Conservation (phyloP, 23 tunicate genomes). For the Corella eumyota region DNA sequence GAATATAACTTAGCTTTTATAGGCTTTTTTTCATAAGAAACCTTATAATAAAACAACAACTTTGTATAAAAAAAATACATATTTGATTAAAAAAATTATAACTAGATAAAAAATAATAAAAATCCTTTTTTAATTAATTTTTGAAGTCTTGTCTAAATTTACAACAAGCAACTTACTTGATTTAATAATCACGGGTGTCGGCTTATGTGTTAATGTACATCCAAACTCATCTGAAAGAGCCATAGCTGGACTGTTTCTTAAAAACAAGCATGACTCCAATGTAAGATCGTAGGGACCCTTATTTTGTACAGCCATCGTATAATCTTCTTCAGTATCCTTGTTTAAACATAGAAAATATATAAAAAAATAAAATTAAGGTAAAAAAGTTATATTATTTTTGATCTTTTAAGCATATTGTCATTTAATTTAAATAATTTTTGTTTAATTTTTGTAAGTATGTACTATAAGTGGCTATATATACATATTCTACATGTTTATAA, state of each 20-base stretch:
- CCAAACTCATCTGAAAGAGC: constrained; percentile 1
- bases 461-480: no score
- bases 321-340: background rate
- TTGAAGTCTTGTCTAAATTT: no score
- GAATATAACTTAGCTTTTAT: background rate
- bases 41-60: background rate
- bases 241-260: constrained; percentile 8
- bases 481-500: no score
- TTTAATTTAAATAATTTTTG: no score
- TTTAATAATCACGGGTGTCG: background rate
- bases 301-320: constrained; percentile 7
- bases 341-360: background rate
- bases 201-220: background rate
- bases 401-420: no score
- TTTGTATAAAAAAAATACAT: no score
- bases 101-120: no score
- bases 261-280: constrained; percentile 1
- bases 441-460: no score
- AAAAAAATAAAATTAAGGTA: background rate
- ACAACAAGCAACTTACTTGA: background rate
- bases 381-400: no score
- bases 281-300: background rate
- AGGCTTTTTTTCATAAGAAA: background rate
- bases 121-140: no score
- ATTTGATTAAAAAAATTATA: no score